Percentiles rank a stretch among this genome's conserved stretches.
Evolutionary conservation across 2,888 invertebrate species (phyloP).

Genomic region (Aricia artaxerxes): DNA sequence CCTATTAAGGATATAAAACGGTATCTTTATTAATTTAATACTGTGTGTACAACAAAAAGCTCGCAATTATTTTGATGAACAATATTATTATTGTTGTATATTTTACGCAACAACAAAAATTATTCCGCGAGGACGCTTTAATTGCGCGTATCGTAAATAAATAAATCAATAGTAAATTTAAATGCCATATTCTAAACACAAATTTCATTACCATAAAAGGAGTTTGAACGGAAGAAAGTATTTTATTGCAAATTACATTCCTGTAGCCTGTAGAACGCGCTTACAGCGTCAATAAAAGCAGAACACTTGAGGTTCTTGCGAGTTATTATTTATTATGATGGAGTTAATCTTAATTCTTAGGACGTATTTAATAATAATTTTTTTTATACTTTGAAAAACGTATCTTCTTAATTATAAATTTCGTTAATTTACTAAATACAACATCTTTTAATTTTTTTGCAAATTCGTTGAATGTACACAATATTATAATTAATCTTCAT

Average conservation of each 20-base stretch:
- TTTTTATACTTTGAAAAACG: neutral
- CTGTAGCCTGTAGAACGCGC: neutral
- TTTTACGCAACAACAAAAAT: constrained; percentile 6
- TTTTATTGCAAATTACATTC: constrained; percentile 36
- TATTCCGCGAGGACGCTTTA: neutral
- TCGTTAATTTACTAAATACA: no score
- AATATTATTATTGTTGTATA: constrained; percentile 3
- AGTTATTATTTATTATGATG: neutral
- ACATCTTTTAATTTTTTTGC: neutral
- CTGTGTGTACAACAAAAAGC: neutral
- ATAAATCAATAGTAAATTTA: neutral
- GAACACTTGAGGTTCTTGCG: neutral
- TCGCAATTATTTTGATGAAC: neutral
- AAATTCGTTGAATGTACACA: neutral
- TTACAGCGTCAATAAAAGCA: neutral
- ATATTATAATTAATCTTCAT: neutral
- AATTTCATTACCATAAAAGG: constrained; percentile 3
- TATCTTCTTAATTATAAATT: neutral
- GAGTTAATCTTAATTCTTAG: neutral
- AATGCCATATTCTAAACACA: constrained; percentile 9
- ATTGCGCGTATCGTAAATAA: constrained; percentile 13
- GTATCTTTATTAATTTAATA: neutral
- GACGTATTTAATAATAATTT: neutral
- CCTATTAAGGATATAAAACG: neutral
- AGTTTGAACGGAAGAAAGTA: constrained; percentile 1